These are phyloP conservation scores for Acyrthosiphon pisum DNA, from an alignment of 1,140 invertebrate species.

Conservation along the genomic window DNA sequence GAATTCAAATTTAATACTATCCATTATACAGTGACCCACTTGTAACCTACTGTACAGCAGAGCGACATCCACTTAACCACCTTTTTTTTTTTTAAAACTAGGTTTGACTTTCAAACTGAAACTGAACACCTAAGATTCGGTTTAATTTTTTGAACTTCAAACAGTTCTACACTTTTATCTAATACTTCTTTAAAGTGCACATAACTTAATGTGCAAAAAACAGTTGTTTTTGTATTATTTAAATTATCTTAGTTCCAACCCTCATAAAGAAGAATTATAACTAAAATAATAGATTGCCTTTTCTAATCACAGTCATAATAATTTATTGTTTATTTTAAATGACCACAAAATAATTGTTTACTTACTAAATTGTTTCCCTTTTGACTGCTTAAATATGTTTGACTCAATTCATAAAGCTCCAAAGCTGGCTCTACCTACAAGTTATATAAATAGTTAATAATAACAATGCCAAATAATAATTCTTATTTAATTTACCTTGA, in stretches of 20 bases:
- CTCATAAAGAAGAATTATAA: neutral
- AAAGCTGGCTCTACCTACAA: slow-evolving; percentile 48
- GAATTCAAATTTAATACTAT: no score
- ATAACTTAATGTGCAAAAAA: neutral
- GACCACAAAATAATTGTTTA: neutral
- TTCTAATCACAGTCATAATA: neutral
- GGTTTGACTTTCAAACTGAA: no score
- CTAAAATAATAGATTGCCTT: neutral
- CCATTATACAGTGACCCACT: no score
- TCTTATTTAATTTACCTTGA: slow-evolving; percentile 73
- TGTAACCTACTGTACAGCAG: no score
- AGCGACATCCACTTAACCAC: no score
- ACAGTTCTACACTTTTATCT: no score
- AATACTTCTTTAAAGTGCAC: neutral
- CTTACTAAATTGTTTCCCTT: slow-evolving; percentile 18
- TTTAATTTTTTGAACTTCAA: no score
- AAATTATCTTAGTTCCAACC: neutral
- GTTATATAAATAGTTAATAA: neutral
- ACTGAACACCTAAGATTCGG: no score
- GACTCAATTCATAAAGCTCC: slow-evolving; percentile 42
- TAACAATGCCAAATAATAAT: neutral
- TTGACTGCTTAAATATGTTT: slow-evolving; percentile 38
- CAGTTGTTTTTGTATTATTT: neutral
- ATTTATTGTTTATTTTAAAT: neutral
- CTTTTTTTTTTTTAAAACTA: no score